Conservation (phyloP, 1,140 invertebrate genomes). For the Nasonia giraulti region DNA sequence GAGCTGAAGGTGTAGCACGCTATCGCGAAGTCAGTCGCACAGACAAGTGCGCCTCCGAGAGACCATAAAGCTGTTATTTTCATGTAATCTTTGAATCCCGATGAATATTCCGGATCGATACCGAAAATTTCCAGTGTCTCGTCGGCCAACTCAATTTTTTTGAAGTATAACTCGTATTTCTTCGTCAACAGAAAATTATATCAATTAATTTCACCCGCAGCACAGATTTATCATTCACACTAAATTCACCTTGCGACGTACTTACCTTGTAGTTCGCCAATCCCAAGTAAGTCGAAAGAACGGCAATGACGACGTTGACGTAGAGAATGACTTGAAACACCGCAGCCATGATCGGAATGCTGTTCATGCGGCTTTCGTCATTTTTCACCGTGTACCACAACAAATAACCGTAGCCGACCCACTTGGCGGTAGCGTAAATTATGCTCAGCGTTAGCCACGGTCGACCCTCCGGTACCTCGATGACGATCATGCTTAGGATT, state of each 20-base stretch:
- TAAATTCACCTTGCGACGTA: not conserved
- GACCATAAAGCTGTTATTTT: constrained; percentile 3
- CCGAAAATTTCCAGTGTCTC: constrained; percentile 41
- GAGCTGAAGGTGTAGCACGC: not conserved
- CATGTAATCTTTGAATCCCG: not conserved
- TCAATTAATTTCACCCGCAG: not conserved
- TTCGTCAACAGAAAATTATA: constrained; percentile 6
- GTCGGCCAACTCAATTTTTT: constrained; percentile 29
- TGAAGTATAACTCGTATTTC: not conserved
- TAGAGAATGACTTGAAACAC: not conserved
- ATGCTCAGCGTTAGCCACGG: not conserved
- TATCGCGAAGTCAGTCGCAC: not conserved
- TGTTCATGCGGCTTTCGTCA: no score
- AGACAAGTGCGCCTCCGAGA: not conserved
- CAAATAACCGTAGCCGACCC: not conserved
- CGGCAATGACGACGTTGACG: constrained; percentile 25
- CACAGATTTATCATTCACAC: not conserved
- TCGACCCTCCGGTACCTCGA: not conserved
- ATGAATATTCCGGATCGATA: constrained; percentile 36
- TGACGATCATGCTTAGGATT: not conserved
- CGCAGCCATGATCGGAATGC: not conserved
- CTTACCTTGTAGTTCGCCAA: constrained; percentile 31
- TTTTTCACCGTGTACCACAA: not conserved
- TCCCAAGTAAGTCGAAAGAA: constrained; percentile 21
- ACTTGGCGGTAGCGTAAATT: not conserved